Evolutionary conservation across 53 echinoderm and acorn worm genomes (phyloP), one percentile per base, ranked within the genome.

Genomic region (Patiria pectinifera): DNA sequence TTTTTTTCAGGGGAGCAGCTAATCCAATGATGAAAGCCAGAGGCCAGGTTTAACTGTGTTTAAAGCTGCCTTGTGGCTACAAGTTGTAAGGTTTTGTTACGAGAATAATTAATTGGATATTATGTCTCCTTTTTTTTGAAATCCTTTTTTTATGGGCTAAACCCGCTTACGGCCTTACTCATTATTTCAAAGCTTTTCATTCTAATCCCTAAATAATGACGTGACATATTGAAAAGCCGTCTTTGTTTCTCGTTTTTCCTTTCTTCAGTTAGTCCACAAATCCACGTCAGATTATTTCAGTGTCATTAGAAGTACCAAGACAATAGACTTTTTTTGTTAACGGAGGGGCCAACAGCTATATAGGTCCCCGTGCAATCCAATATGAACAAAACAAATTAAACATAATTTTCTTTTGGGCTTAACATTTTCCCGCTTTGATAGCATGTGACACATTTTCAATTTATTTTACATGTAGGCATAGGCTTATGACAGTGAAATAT

Each of bases 131-230:
- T 79, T 79, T 45, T 79, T 14, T 46, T 46, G 4, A 79, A 79
- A 45, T 4, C 69, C 35, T 69, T 76, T 25, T 6, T 60, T 66
- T 81, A 61, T 90, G 70, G 90, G 90, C 81, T 90, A 90, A 90
- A 63, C 81, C 80, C 70, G 66, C 80, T 45, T 8, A 3, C n/a
- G 90, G 90, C 80, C 19, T 19, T 48, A 11, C 80, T 63, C 90
- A 48, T 49, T 81, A 81, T 60, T 80, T 90, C 15, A 3, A 26
- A 24, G 61, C 43, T 0, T 60, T 35, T 62, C 44, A 85, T 45
- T 21, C 6, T 90, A 90, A 90, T 90, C 90, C 81, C 43, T 69
- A 62, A 44, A 63, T 90, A 90, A 90, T 80, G 81, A 90, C 79
- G 90, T 77, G 21, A 24, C 81, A 26, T 12, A 81, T 47, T 69